A percentile compares a stretch with the other conserved stretches of the same genome.
phyloP scores from a whole-genome alignment of 2,888 invertebrate species.

The Drosophila borealis region DNA sequence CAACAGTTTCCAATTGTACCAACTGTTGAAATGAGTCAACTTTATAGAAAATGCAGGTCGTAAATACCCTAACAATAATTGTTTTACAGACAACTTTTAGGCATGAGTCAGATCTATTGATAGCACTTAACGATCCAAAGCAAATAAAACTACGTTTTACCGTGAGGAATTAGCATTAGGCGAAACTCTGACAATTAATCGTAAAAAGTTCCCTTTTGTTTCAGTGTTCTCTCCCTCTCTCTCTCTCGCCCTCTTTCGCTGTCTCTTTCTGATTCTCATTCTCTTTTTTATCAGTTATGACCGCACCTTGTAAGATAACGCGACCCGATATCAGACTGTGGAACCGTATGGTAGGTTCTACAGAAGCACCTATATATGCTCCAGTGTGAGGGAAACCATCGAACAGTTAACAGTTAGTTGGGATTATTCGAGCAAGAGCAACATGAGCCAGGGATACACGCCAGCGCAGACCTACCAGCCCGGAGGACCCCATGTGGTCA shows the following conservation, averaged over 20 bases:
- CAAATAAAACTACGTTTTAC: neutral
- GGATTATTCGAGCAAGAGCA: neutral
- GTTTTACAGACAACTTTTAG: slow-evolving; percentile 5
- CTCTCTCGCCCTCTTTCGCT: neutral
- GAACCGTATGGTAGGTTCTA: neutral
- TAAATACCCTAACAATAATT: slow-evolving; percentile 3
- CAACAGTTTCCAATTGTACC: neutral
- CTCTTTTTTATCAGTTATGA: slow-evolving; percentile 26
- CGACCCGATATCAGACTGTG: slow-evolving; percentile 11
- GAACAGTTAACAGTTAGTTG: neutral
- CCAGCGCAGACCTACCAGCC: slow-evolving; percentile 62
- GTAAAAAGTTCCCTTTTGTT: slow-evolving; percentile 7
- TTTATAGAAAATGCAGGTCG: neutral
- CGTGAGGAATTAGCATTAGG: neutral
- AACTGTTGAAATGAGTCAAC: slow-evolving; percentile 30
- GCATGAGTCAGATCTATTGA: slow-evolving; percentile 38
- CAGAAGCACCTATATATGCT: neutral
- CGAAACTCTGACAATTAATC: slow-evolving; percentile 14
- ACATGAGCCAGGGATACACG: slow-evolving; percentile 48
- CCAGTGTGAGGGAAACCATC: slow-evolving; percentile 32
- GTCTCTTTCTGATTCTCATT: neutral
- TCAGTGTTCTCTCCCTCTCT: slow-evolving; percentile 6
- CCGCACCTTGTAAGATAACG: slow-evolving; percentile 39
- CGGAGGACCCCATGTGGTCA: slow-evolving; percentile 31
- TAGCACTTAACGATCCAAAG: neutral